Evolutionary conservation across 2,888 invertebrate genomes (phyloP), one percentile per base, ranked within the genome.

Genomic region (Cetonia aurata): DNA sequence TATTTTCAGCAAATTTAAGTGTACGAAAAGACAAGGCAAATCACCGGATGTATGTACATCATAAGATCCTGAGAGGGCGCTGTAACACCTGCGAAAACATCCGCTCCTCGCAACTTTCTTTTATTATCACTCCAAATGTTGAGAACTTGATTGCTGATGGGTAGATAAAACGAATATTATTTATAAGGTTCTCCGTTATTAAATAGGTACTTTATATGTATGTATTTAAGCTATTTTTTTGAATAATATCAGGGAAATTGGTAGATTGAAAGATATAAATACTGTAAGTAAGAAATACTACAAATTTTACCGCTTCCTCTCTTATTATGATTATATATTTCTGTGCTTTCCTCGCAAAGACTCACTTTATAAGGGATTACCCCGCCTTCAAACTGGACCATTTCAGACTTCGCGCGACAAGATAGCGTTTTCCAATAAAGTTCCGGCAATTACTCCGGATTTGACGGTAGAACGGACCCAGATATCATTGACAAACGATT

Each of bases 401-500:
- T 52, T 52, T 52, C 17, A 17, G 25, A 19, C 52, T 48, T 15
- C 13, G 17, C 13, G 15, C 52, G 52, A 52, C 52, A 19, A 19
- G 65, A 71, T 70, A 67, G 72, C 71, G 75, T 75, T 74, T 75
- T 60, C 70, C 72, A 76, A 73, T 74, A 73, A 77, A 77, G 77
- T 79, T 79, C 75, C 75, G 72, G 78, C 77, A 79, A 80, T 79
- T 79, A 79, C 77, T 77, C 77, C 76, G 77, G 76, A 72, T 80
- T 79, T 80, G 80, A 80, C 79, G 74, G 80, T 77, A 77, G 75
- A 72, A 25, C 75, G 77, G 77, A 37, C 9, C 77, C 75, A 80
- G 80, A 80, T 80, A 81, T 81, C 80, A 79, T 79, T 81, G 81
- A 81, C 80, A 80, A 80, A 82, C 80, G 81, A 81, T 52, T 52